Evolutionary conservation across 2,113 vertebrate species (phyloP), one percentile per base, ranked within the genome.

Genomic region (Heliornis fulica): DNA sequence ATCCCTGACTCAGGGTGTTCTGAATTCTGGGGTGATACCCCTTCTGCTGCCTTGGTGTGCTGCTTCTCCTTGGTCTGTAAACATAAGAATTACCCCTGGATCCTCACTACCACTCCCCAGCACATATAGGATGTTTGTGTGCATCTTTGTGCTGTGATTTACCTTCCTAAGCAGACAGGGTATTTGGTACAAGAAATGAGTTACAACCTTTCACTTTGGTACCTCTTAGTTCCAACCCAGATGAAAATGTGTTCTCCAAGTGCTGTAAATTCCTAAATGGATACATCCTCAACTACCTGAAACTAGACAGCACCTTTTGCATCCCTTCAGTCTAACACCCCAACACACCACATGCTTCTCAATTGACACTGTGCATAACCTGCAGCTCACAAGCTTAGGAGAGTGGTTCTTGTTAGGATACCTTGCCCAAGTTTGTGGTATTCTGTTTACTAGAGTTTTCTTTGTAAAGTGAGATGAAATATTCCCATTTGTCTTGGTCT

Each of bases 391-490:
- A 34, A 48, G 32, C 56, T 69, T 60, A 9, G 11, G 12, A 60
- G 51, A 54, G 7, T 29, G 48, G 26, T 61, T 91, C 28, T 87
- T 74, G 4, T 8, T 68, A 46, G 46, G 50, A 28, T 64, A 69
- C 32, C 22, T 87, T 71, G 28, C 50, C 54, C 43, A 82, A 92
- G 89, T 89, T 92, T 61, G 12, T 82, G 71, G 70, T 71, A 29
- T 64, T 82, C 32, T 86, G n/a, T 90, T 90, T 89, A 83, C 83
- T 85, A 45, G 46, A 87, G 57, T 90, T 95, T 80, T 76, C 74
- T 76, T 83, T 36, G 40, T 77, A 9, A 95, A 93, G 54, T 76
- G 74, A 92, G 77, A 92, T 92, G 29, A 91, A 94, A 89, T 59
- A 89, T 89, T 65, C 59, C 89, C 45, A 3, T 86, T 92, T 70